A percentile compares a stretch with the other conserved stretches of the same genome.
Conservation (phyloP, 2,113 vertebrate species). For the Elephas maximus region DNA sequence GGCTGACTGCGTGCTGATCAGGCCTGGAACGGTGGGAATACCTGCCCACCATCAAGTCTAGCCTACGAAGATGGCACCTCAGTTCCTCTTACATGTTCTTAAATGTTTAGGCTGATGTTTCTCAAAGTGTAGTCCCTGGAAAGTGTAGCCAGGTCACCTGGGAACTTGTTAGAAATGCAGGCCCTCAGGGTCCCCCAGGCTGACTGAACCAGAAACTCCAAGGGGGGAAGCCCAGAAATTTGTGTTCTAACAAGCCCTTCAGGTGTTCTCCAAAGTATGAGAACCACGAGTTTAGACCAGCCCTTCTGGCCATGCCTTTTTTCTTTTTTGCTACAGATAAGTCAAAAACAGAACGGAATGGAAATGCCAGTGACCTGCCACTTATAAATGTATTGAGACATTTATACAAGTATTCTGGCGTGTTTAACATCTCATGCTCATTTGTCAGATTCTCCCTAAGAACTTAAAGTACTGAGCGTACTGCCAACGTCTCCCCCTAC, state of each 20-base stretch:
- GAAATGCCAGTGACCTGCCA: neutral
- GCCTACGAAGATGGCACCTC: neutral
- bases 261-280: neutral
- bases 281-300: neutral
- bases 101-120: neutral
- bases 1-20: neutral
- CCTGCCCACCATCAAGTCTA: neutral
- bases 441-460: neutral
- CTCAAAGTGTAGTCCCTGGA: neutral
- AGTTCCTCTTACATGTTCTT: neutral
- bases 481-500: neutral
- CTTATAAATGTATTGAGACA: neutral
- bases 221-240: too few species aligned
- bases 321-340: neutral
- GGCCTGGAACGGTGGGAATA: neutral
- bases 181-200: too few species aligned
- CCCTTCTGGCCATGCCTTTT: neutral
- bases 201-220: neutral
- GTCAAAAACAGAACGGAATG: neutral
- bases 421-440: neutral
- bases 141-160: neutral
- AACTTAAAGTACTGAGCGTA: neutral
- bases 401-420: rapidly evolving
- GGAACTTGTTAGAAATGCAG: neutral
- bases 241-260: neutral